Conservation (phyloP, 2,888 invertebrate species). For the Zootermopsis nevadensis region DNA sequence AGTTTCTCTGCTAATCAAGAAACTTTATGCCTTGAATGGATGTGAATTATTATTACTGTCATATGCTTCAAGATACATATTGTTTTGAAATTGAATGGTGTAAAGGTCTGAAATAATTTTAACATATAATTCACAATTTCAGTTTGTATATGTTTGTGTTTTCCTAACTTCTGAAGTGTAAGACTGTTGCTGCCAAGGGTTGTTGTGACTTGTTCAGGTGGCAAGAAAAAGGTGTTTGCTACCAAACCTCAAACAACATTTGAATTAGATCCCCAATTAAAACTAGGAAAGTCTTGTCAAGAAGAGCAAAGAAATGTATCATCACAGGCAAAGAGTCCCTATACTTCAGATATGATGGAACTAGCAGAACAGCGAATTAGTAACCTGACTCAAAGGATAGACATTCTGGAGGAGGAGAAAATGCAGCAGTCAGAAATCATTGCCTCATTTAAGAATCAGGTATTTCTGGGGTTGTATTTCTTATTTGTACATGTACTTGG, state of each 20-base stretch:
- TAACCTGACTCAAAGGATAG: constrained; percentile 62
- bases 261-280: constrained; percentile 50
- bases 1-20: too few species aligned
- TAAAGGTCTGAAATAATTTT: too few species aligned
- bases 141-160: too few species aligned
- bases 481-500: too few species aligned
- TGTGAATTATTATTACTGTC: too few species aligned
- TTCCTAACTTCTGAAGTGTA: too few species aligned
- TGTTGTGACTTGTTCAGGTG: constrained; percentile 8
- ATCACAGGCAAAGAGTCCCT: constrained; percentile 50
- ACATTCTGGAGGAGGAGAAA: constrained; percentile 62
- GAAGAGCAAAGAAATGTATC: constrained; percentile 46
- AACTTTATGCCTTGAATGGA: too few species aligned
- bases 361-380: constrained; percentile 61
- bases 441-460: constrained; percentile 63
- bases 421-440: constrained; percentile 59
- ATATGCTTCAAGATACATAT: too few species aligned
- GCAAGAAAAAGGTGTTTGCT: constrained; percentile 38
- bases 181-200: too few species aligned
- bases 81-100: too few species aligned
- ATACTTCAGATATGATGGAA: constrained; percentile 49
- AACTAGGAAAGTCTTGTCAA: constrained; percentile 48
- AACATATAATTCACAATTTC: too few species aligned
- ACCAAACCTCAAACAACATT: constrained; percentile 43
- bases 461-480: constrained; percentile 52